phyloP scores from a whole-genome alignment of 2,888 invertebrate genomes.

The Entomobrya multifasciata region DNA sequence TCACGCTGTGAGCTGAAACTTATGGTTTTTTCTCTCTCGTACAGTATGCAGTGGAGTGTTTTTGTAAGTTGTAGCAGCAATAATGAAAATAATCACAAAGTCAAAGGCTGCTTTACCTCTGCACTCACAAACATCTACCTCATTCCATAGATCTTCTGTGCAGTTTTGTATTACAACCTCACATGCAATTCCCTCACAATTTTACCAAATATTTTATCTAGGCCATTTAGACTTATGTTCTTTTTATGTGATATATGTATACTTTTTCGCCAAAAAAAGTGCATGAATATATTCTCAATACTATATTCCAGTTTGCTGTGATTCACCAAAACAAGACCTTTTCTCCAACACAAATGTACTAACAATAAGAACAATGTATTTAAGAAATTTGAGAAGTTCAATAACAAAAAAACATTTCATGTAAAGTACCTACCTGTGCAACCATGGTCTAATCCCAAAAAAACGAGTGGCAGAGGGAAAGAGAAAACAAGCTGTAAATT shows the following conservation, averaged over 20 bases:
- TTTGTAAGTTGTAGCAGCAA: slow-evolving; percentile 9
- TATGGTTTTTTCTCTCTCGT: slow-evolving; percentile 4
- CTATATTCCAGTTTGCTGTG: no score
- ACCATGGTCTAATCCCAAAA: not conserved
- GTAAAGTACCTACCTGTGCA: not conserved
- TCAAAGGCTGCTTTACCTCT: slow-evolving; percentile 41
- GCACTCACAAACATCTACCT: not conserved
- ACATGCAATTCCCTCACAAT: slow-evolving; percentile 13
- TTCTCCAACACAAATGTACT: not conserved
- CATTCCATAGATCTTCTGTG: not conserved
- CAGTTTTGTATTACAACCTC: slow-evolving; percentile 1
- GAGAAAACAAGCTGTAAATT: slow-evolving; percentile 41
- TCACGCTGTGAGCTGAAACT: slow-evolving; percentile 20
- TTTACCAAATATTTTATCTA: not conserved
- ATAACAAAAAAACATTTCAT: not conserved
- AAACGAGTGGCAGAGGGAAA: not conserved
- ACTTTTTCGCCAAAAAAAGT: no score
- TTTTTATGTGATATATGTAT: no score
- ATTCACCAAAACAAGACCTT: not conserved
- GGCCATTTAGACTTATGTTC: not conserved
- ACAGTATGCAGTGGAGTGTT: slow-evolving; percentile 33
- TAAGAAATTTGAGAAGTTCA: slow-evolving; percentile 30
- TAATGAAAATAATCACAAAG: slow-evolving; percentile 40
- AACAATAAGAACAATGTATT: slow-evolving; percentile 1
- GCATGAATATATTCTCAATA: no score